Evolutionary conservation across 64 coral and sea anemone species (phyloP).

Genomic region (Catalaphyllia jardinei): DNA sequence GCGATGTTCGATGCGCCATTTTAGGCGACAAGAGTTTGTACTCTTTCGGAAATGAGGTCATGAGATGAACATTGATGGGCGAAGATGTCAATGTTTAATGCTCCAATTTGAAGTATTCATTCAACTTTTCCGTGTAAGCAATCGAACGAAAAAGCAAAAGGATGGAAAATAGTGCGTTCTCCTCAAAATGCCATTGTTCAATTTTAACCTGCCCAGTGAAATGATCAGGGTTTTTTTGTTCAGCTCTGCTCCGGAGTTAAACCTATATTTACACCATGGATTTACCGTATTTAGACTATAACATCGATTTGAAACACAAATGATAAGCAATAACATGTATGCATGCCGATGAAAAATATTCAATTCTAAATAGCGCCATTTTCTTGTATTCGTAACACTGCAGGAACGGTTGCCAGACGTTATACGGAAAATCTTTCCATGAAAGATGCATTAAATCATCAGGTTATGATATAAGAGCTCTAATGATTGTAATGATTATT

Average conservation of each 20-base stretch:
- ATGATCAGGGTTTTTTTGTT: not conserved
- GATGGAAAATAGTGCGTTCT: no score
- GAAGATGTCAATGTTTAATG: not conserved
- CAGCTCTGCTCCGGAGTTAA: not conserved
- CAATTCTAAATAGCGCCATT: no score
- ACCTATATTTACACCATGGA: not conserved
- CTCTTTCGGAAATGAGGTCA: slow-evolving; percentile 32
- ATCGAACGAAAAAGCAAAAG: no score
- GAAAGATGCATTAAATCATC: no score
- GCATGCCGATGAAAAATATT: no score
- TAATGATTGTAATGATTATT: no score
- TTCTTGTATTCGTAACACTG: no score
- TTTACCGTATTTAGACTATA: not conserved
- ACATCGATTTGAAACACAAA: not conserved
- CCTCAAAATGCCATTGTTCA: not conserved
- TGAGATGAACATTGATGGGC: not conserved
- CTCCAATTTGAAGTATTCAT: not conserved
- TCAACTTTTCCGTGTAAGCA: not conserved
- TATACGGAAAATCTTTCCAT: no score
- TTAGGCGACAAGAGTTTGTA: slow-evolving; percentile 3
- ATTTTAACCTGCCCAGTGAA: not conserved
- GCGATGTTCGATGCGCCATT: not conserved
- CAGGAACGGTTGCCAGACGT: no score
- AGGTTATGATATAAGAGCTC: no score
- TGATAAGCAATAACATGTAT: no score